Base-by-base conservation (phyloP, 1,140 invertebrate genomes). In the Melitaea cinxia region DNA sequence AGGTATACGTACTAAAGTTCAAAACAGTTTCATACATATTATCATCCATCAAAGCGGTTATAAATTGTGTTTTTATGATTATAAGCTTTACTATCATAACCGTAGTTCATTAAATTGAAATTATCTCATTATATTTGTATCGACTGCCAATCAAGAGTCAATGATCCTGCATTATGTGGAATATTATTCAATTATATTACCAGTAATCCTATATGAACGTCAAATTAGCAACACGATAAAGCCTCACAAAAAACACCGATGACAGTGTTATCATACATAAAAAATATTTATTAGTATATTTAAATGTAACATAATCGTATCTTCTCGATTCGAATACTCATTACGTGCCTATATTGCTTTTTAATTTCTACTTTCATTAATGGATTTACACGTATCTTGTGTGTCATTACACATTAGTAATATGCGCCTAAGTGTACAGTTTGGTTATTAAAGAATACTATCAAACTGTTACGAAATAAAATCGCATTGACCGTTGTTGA, bases 181-280 rank as follows among this genome's bases (percentile, higher is more conserved):
- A 42, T 12, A 21, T 9, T 47, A 47, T 47, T 47, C 42, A 47
- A 47, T 47, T 47, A 47, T 47, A 23, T 12, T 21, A 23, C 42
- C 12, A 47, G 42, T 47, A 57, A 57, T 45, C 19, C 23, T 3
- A 45, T 68, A 45, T 58, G 50, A 54, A 47, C 33, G 56, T 60
- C 61, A 56, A 69, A 64, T 68, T 68, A 63, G 59, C 55, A 17
- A 17, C 30, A 15, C 26, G 15, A 30, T 33, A 47, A 1, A 6
- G 12, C 35, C 15, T 54, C 66, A 68, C 59, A 69, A 64, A 37
- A 42, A 60, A 26, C 53, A 23, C 23, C 28, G 56, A 59, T 49
- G 42, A 59, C 56, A 59, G 39, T n/a, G n/a, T 49, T 26, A 59
- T 59, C 19, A n/a, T 10, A 49, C 33, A 15, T 59, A 59, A 57